phyloP scores from a whole-genome alignment of 1,140 invertebrate species.

The Lepidurus apus region DNA sequence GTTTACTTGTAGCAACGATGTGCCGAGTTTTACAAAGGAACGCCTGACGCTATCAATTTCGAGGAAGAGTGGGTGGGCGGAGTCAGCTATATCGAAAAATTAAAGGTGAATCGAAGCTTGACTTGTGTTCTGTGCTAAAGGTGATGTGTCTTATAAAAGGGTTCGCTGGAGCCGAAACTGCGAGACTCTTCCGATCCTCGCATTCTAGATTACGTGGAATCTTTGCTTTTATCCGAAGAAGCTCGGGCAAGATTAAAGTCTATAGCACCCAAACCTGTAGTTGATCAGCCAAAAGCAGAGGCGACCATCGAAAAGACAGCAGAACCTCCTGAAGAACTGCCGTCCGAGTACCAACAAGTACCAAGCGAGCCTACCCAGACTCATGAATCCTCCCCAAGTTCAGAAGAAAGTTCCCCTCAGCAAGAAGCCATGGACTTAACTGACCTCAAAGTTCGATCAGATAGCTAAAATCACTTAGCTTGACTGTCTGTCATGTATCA shows the following conservation, averaged over 20 bases:
- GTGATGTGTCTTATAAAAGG: not conserved
- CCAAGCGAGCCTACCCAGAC: not conserved
- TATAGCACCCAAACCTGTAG: not conserved
- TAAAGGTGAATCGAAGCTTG: constrained; percentile 50
- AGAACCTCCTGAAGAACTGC: not conserved
- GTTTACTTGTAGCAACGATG: constrained; percentile 59
- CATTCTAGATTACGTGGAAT: constrained; percentile 2
- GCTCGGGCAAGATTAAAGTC: not conserved
- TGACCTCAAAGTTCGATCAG: not conserved
- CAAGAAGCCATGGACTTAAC: not conserved
- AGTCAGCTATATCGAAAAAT: constrained; percentile 69
- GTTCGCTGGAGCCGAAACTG: not conserved
- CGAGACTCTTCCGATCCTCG: not conserved
- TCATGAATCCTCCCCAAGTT: not conserved
- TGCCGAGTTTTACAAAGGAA: constrained; percentile 74
- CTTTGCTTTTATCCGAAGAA: not conserved
- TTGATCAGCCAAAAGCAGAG: not conserved
- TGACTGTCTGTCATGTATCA: not conserved
- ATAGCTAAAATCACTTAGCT: not conserved
- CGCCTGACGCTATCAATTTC: constrained; percentile 72
- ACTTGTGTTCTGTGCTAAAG: not conserved
- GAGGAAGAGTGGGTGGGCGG: constrained; percentile 64
- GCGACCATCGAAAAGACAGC: not conserved
- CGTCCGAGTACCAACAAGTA: not conserved
- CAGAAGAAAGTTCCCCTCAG: not conserved